Evolutionary conservation across 2,797 vertebrate species (phyloP), one percentile per base, ranked within the genome.

Genomic region (Paramormyrops hopkinsi): DNA sequence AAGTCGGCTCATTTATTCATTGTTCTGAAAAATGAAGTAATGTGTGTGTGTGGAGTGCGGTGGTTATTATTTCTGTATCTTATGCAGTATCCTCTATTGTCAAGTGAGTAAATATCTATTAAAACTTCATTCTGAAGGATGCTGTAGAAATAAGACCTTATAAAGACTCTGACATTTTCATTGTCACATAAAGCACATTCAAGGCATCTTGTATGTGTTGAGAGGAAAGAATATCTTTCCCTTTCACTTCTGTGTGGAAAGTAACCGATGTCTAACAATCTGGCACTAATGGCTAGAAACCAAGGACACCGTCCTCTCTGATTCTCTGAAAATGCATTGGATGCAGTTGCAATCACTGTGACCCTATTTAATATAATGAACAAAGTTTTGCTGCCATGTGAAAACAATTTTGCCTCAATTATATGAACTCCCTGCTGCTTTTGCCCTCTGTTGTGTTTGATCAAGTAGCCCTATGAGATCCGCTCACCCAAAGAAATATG

Each of bases 391-490:
- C 93, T 96, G 94, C 94, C 95, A 95, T 94, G 94, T 94, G 95
- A 96, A 95, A 94, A 93, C 95, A 95, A 95, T 95, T 95, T 94
- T 92, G 94, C 94, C 94, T 95, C 96, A 96, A 96, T 96, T 96
- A 96, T 95, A 95, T 95, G 92, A 94, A 95, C 94, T 96, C 95
- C 95, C 95, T 0, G 94, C 95, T 95, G 96, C 94, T 95, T 50
- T 17, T 93, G 93, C 93, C 93, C 94, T 96, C 94, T 94, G 93
- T 93, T 93, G 93, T 90, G 91, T 92, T 94, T 94, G 90, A 93
- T 93, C 93, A 90, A 93, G 92, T 91, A 65, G 89, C 93, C 92
- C 92, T 89, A 92, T 92, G 88, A 94, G 93, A 89, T 92, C 94
- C 90, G 93, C 94, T 94, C 92, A 94, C 95, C 93, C 94, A 84